Conservation (phyloP, 1,140 invertebrate species). For the Nasonia longicornis region DNA sequence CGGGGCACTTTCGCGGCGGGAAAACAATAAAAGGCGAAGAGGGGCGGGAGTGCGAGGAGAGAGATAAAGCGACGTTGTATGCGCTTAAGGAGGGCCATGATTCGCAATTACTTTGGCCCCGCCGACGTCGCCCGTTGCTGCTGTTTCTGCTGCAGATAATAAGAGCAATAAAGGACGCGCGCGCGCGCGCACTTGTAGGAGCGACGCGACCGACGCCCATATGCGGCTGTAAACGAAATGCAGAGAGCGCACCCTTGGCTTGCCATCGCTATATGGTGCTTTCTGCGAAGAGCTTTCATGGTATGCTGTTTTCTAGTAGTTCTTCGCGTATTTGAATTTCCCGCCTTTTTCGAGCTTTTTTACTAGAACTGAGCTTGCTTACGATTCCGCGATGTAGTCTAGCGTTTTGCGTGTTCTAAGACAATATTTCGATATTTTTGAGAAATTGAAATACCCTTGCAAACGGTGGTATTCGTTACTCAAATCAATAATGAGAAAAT, state of each 20-base stretch:
- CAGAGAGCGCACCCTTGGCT: neutral
- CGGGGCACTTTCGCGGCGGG: slow-evolving; percentile 7
- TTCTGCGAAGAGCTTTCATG: neutral
- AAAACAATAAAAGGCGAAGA: neutral
- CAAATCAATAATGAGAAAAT: too few relatives aligned
- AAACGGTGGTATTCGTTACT: too few relatives aligned
- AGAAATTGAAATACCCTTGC: too few relatives aligned
- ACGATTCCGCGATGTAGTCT: too few relatives aligned
- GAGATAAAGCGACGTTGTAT: neutral
- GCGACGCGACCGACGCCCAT: neutral
- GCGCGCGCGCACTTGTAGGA: neutral
- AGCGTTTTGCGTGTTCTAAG: too few relatives aligned
- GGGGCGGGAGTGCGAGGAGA: neutral
- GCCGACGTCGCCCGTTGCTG: neutral
- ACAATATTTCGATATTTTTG: too few relatives aligned
- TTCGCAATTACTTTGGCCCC: slow-evolving; percentile 2
- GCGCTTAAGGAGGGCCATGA: slow-evolving; percentile 5
- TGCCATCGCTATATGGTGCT: neutral
- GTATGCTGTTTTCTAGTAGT: too few relatives aligned
- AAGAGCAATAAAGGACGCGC: slow-evolving; percentile 15
- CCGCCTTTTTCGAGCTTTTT: too few relatives aligned
- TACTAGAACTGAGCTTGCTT: too few relatives aligned
- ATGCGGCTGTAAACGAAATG: neutral
- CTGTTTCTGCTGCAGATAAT: neutral
- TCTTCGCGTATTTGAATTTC: too few relatives aligned